phyloP scores from a whole-genome alignment of 2,888 invertebrate species.

The Clitarchus hookeri region DNA sequence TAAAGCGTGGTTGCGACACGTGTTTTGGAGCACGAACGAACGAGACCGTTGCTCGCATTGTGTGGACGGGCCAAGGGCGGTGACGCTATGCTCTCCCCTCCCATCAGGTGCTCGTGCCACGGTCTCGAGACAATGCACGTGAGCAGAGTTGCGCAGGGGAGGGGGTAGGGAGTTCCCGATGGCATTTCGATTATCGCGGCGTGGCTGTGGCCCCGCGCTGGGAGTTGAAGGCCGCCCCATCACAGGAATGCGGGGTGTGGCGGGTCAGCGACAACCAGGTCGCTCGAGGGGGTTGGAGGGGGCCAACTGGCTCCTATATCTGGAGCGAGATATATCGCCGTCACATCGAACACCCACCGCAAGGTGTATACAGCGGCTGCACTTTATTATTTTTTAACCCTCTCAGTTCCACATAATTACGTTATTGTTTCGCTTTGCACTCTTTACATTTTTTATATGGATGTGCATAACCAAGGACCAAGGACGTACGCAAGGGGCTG shows the following conservation, averaged over 20 bases:
- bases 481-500: no score
- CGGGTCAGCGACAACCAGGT: background rate
- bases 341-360: background rate
- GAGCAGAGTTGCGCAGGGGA: background rate
- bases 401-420: no score
- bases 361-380: background rate
- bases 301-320: background rate
- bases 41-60: background rate
- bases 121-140: slow-evolving; percentile 14
- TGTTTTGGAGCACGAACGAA: no score
- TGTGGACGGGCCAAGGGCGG: background rate
- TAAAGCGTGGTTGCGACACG: no score
- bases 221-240: background rate
- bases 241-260: background rate
- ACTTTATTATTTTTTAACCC: no score
- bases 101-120: background rate
- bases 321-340: background rate
- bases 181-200: background rate
- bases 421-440: no score
- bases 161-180: background rate
- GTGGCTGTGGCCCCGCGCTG: background rate
- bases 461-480: no score
- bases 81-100: background rate
- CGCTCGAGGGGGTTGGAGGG: background rate
- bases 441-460: no score